Evolutionary conservation across 2,113 vertebrate genomes (phyloP).

Genomic region (Lepus timidus): DNA sequence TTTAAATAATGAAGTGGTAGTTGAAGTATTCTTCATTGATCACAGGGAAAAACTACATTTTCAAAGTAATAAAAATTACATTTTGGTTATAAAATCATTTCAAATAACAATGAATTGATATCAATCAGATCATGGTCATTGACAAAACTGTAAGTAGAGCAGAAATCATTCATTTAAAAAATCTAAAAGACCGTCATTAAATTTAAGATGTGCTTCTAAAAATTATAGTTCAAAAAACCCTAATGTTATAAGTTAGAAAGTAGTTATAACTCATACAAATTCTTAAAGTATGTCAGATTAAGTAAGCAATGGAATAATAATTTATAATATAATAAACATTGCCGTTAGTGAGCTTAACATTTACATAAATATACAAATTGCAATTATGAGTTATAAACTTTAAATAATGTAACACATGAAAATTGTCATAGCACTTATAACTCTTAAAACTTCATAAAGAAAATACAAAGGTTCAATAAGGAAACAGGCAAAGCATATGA

Average conservation of each 20-base stretch:
- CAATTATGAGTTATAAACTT: no score
- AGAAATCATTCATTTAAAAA: background rate
- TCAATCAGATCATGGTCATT: background rate
- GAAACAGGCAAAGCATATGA: background rate
- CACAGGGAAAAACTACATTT: background rate
- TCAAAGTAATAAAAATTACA: background rate
- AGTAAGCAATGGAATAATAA: background rate
- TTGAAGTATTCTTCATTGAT: background rate
- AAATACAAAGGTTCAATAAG: background rate
- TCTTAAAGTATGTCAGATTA: background rate
- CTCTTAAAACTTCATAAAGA: background rate
- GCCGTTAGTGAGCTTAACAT: background rate
- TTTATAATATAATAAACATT: background rate
- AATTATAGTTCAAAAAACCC: background rate
- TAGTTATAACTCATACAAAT: background rate
- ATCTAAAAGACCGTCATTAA: background rate
- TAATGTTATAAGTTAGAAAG: background rate
- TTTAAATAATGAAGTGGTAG: background rate
- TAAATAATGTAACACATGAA: no score
- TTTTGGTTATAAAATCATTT: background rate
- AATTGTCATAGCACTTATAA: no score
- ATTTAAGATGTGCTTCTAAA: background rate
- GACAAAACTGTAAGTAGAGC: background rate
- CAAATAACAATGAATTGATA: background rate
- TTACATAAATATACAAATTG: background rate